Evolutionary conservation across 2,888 invertebrate genomes (phyloP).

Genomic region (Plusia festucae): DNA sequence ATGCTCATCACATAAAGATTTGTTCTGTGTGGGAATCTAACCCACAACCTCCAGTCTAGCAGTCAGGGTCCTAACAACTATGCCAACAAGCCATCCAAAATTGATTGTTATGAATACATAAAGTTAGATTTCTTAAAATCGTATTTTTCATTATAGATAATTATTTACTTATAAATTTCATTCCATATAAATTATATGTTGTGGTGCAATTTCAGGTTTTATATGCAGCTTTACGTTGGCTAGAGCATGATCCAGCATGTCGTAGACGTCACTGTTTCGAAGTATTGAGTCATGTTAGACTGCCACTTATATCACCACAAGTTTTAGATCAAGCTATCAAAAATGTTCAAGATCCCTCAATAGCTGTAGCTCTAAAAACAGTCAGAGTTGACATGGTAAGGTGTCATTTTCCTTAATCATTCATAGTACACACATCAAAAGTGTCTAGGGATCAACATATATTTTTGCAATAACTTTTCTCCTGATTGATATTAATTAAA

Average conservation of each 20-base stretch:
- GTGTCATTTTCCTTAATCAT: not conserved
- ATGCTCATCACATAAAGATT: no score
- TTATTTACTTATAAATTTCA: not conserved
- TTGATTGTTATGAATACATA: no score
- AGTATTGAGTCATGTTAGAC: conserved; percentile 94
- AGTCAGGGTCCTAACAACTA: no score
- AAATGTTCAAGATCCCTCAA: conserved; percentile 94
- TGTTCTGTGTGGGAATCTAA: no score
- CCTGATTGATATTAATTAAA: no score
- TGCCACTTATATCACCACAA: conserved; percentile 95
- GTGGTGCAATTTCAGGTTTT: conserved; percentile 89
- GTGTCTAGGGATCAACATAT: no score
- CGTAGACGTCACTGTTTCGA: conserved; percentile 96
- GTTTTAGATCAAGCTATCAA: conserved; percentile 93
- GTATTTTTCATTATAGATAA: no score
- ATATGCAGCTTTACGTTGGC: conserved; percentile 96
- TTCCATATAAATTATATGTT: not conserved
- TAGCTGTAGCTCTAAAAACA: conserved; percentile 94
- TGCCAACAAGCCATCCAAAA: no score
- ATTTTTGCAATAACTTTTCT: no score
- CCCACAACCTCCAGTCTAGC: no score
- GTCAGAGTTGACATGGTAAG: conserved; percentile 93
- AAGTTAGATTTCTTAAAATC: no score
- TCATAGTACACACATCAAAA: no score
- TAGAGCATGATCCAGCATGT: conserved; percentile 93